Percentiles rank a stretch among this genome's conserved stretches.
Evolutionary conservation across 53 echinoderm and acorn worm genomes (phyloP).

Genomic region (Holothuria scabra): DNA sequence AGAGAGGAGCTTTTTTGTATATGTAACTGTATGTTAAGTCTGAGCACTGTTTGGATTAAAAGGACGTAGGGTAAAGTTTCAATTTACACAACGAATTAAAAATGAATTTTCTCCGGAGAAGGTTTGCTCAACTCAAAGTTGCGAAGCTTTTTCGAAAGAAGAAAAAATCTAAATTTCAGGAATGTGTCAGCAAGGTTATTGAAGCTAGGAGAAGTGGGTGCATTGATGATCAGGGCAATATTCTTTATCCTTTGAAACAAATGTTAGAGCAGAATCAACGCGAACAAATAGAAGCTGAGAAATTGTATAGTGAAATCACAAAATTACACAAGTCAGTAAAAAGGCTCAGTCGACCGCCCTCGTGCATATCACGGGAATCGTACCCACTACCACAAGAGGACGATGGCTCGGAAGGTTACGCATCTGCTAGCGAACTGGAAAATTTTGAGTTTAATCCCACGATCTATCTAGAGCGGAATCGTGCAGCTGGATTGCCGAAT

Average conservation of each 20-base stretch:
- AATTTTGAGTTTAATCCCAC: slow-evolving; percentile 87
- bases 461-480: slow-evolving; percentile 82
- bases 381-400: slow-evolving; percentile 90
- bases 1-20: no score
- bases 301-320: no score
- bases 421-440: slow-evolving; percentile 84
- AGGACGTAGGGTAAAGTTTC: no score
- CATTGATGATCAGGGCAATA: slow-evolving; percentile 90
- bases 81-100: neutral
- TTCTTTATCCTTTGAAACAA: slow-evolving; percentile 60
- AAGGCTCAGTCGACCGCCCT: slow-evolving; percentile 1
- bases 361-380: slow-evolving; percentile 58
- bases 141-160: slow-evolving; percentile 78
- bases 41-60: no score
- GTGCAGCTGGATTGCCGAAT: slow-evolving; percentile 61
- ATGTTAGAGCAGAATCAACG: slow-evolving; percentile 4
- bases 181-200: slow-evolving; percentile 84
- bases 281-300: neutral
- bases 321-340: neutral
- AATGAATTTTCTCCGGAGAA: slow-evolving; percentile 87
- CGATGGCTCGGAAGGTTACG: slow-evolving; percentile 92
- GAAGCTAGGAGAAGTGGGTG: slow-evolving; percentile 91
- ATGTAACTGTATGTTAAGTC: no score
- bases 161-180: slow-evolving; percentile 75
- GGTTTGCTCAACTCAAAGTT: slow-evolving; percentile 66